These are phyloP conservation scores for Brachyistius frenatus DNA, from an alignment of 2,113 vertebrate species.

Conservation along the genomic window DNA sequence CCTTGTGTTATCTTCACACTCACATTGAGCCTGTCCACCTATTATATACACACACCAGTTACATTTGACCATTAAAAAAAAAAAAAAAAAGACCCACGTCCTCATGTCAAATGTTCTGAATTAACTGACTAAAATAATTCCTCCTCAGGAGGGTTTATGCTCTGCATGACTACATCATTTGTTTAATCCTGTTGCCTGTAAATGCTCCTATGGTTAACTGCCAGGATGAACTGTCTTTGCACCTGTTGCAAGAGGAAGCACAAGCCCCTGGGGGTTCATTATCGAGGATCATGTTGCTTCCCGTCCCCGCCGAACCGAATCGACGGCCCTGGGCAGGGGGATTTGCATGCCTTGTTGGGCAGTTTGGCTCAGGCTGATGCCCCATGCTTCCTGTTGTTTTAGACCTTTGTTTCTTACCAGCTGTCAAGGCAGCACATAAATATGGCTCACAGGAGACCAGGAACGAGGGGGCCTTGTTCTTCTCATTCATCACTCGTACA, in stretches of 20 bases:
- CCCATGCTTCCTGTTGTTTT: slow-evolving; percentile 81
- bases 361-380: slow-evolving; percentile 70
- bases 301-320: slow-evolving; percentile 72
- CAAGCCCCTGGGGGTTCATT: slow-evolving; percentile 82
- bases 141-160: slow-evolving; percentile 26
- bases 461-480: slow-evolving; percentile 56
- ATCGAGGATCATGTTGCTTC: slow-evolving; percentile 85
- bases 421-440: slow-evolving; percentile 75
- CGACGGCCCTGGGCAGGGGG: slow-evolving; percentile 49
- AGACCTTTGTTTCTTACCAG: slow-evolving; percentile 82
- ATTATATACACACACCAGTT: slow-evolving; percentile 4
- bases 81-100: slow-evolving; percentile 5
- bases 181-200: slow-evolving; percentile 79
- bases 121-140: slow-evolving; percentile 46
- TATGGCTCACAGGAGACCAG: slow-evolving; percentile 69
- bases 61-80: slow-evolving; percentile 2
- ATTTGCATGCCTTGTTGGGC: slow-evolving; percentile 75
- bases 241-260: slow-evolving; percentile 87
- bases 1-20: no score
- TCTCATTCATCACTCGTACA: slow-evolving; percentile 68
- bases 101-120: slow-evolving; percentile 26
- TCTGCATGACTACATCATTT: slow-evolving; percentile 66
- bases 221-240: slow-evolving; percentile 81
- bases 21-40: slow-evolving; percentile 4
- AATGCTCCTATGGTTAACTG: slow-evolving; percentile 73